These are phyloP conservation scores for Aix galericulata DNA, from an alignment of 2,113 vertebrate species.

Conservation along the genomic window DNA sequence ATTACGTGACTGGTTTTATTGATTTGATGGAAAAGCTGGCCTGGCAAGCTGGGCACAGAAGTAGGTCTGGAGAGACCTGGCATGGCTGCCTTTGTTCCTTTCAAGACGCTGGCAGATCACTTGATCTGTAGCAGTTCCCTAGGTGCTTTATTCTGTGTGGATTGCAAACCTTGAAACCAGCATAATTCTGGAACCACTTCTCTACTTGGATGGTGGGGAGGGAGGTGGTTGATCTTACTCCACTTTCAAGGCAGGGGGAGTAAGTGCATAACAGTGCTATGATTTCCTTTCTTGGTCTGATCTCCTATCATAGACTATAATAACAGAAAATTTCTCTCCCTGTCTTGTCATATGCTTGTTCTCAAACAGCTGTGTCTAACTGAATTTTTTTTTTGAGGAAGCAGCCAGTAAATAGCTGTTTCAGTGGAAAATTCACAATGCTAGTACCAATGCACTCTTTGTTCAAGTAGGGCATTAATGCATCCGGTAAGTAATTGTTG, in stretches of 20 bases:
- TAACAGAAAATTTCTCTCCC: neutral
- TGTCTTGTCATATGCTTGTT: neutral
- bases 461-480: neutral
- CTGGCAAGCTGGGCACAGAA: neutral
- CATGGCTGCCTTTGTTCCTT: fast-evolving
- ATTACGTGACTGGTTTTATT: neutral
- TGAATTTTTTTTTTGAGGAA: neutral
- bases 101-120: neutral
- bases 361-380: neutral
- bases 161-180: neutral
- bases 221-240: neutral
- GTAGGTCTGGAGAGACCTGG: neutral
- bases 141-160: too few relatives aligned
- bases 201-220: neutral
- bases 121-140: neutral
- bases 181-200: neutral
- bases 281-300: neutral
- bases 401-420: neutral
- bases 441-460: neutral
- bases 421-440: neutral
- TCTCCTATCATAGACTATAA: neutral
- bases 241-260: neutral
- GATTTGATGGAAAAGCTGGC: neutral
- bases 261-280: fast-evolving
- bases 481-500: neutral